A percentile compares a stretch with the other conserved stretches of the same genome.
Conservation (phyloP, 2,113 vertebrate species). For the Sitta europaea region DNA sequence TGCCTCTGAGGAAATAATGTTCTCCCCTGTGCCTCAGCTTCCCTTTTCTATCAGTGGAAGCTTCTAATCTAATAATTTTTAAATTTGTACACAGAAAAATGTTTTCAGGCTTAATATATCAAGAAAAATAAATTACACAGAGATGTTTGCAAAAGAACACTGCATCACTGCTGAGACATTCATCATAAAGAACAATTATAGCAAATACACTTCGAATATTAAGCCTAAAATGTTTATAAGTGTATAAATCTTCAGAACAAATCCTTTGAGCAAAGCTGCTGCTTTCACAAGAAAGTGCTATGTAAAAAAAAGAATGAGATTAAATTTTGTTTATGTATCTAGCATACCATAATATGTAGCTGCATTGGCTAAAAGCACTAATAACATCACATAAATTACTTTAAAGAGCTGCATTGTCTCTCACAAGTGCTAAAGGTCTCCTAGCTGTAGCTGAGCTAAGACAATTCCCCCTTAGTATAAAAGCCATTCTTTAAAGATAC, state of each 20-base stretch:
- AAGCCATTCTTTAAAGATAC: not conserved
- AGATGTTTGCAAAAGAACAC: not conserved
- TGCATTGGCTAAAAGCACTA: conserved; percentile 10
- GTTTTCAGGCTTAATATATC: not conserved
- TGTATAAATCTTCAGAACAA: not conserved
- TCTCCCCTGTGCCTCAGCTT: not conserved
- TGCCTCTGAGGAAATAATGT: not conserved
- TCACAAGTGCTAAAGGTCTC: not conserved
- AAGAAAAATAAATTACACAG: not conserved
- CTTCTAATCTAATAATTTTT: not conserved
- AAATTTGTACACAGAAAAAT: not conserved
- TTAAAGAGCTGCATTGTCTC: not conserved
- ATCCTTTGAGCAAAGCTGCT: not conserved
- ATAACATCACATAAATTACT: not conserved
- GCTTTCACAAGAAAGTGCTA: not conserved
- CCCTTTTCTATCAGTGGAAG: not conserved
- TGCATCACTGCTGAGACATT: not conserved
- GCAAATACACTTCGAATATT: not conserved
- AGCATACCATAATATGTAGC: not conserved
- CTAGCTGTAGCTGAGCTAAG: not conserved
- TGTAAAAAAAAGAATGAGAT: not conserved
- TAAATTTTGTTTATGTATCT: not conserved
- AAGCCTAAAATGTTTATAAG: not conserved
- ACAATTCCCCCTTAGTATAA: not conserved
- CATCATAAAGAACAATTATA: not conserved